A percentile compares a stretch with the other conserved stretches of the same genome.
phyloP scores from a whole-genome alignment of 2,113 vertebrate genomes.

The Catharus fuscescens region DNA sequence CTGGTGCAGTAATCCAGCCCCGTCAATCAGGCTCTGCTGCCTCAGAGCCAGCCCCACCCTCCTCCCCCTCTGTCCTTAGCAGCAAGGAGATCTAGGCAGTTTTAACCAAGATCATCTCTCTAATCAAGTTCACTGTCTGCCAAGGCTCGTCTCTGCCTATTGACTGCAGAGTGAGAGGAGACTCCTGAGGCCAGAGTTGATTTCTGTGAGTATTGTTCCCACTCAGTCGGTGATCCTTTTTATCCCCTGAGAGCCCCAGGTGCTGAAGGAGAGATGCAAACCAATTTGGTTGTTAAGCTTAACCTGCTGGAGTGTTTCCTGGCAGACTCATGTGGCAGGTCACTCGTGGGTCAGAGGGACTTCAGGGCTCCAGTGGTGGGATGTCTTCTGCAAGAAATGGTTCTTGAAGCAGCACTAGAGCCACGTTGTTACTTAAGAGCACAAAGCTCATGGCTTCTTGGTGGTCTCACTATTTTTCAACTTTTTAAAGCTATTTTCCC shows the following conservation, averaged over 20 bases:
- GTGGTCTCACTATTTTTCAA: neutral
- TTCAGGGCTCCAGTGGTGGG: neutral
- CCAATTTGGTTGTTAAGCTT: neutral
- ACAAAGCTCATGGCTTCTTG: neutral
- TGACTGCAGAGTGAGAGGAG: neutral
- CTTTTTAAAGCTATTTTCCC: neutral
- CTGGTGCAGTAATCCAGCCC: neutral
- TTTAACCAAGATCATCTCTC: constrained; percentile 57
- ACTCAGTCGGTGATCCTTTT: neutral
- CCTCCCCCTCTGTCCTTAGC: neutral
- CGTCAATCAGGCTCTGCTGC: neutral
- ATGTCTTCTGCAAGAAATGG: neutral
- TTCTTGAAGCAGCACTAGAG: neutral
- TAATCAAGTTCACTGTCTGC: constrained; percentile 38
- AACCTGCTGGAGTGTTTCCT: neutral
- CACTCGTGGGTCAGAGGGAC: neutral
- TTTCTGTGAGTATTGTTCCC: constrained; percentile 38
- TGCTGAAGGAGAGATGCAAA: neutral
- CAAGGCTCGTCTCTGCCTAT: neutral
- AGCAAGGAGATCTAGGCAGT: constrained; percentile 39
- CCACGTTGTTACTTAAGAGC: neutral
- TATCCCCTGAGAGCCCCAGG: neutral
- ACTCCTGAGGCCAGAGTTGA: neutral
- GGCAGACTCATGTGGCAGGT: neutral
- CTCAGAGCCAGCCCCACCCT: neutral